Percentiles rank a stretch among this genome's conserved stretches.
phyloP scores from a whole-genome alignment of 2,797 vertebrate species.

The Pempheris klunzingeri region DNA sequence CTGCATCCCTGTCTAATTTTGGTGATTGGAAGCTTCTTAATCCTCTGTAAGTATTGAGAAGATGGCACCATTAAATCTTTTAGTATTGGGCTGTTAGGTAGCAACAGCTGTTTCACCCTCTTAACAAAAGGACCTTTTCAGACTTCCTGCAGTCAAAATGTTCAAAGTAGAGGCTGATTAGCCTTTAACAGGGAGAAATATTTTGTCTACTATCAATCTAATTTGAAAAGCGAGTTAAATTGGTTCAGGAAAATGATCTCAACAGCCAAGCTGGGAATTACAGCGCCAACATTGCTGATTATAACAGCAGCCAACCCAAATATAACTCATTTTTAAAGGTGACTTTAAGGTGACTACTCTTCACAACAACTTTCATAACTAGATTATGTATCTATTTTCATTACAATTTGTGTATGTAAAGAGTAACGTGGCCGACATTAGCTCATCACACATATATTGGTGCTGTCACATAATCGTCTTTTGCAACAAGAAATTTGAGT shows the following conservation, averaged over 20 bases:
- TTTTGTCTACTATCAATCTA: not conserved
- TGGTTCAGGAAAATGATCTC: not conserved
- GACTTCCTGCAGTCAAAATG: not conserved
- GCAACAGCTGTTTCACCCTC: not conserved
- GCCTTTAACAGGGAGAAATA: not conserved
- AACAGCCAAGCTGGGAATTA: slow-evolving; percentile 4
- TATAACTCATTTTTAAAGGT: not conserved
- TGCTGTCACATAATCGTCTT: not conserved
- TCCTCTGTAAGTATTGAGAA: slow-evolving; percentile 52
- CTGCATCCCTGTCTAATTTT: slow-evolving; percentile 57
- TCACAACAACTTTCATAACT: not conserved
- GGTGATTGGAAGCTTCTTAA: slow-evolving; percentile 64
- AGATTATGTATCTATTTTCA: not conserved
- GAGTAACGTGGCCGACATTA: not conserved
- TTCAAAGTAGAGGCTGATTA: not conserved
- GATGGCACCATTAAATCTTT: slow-evolving; percentile 4
- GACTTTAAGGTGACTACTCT: not conserved
- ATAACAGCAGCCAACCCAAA: not conserved
- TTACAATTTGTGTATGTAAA: not conserved
- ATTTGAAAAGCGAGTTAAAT: not conserved
- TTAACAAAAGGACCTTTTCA: not conserved
- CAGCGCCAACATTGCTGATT: not conserved
- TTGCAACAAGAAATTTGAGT: not conserved
- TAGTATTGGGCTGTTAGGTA: not conserved
- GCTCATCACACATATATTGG: not conserved